A percentile compares a stretch with the other conserved stretches of the same genome.
Evolutionary conservation across 2,888 invertebrate genomes (phyloP).

Genomic region (Agriotes lineatus): DNA sequence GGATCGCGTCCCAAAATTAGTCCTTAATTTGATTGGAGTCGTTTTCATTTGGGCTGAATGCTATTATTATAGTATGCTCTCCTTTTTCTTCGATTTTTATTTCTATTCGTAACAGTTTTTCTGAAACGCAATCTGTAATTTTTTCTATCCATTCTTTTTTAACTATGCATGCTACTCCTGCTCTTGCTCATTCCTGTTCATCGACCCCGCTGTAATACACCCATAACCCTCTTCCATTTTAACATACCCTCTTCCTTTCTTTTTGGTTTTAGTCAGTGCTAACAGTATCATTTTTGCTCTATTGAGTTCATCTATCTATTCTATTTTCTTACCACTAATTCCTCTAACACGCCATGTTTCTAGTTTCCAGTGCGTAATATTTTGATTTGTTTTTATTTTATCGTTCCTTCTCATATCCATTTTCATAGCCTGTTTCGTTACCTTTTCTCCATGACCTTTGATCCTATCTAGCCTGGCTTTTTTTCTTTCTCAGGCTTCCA

Average conservation of each 20-base stretch:
- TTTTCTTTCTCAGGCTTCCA: not conserved
- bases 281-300: not conserved
- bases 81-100: not conserved
- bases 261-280: not conserved
- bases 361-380: not conserved
- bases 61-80: not conserved
- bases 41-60: not conserved
- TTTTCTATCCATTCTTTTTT: not conserved
- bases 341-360: not conserved
- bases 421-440: not conserved
- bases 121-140: not conserved
- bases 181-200: not conserved
- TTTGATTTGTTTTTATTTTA: not conserved
- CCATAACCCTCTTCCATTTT: not conserved
- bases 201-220: not conserved
- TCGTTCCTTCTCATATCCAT: not conserved
- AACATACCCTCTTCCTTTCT: constrained; percentile 1
- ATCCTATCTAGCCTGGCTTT: not conserved
- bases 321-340: not conserved
- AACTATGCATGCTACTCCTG: not conserved
- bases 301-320: not conserved
- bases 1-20: not conserved
- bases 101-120: not conserved
- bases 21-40: not conserved
- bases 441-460: not conserved